phyloP scores from a whole-genome alignment of 2,113 vertebrate genomes.

The Micromys minutus region DNA sequence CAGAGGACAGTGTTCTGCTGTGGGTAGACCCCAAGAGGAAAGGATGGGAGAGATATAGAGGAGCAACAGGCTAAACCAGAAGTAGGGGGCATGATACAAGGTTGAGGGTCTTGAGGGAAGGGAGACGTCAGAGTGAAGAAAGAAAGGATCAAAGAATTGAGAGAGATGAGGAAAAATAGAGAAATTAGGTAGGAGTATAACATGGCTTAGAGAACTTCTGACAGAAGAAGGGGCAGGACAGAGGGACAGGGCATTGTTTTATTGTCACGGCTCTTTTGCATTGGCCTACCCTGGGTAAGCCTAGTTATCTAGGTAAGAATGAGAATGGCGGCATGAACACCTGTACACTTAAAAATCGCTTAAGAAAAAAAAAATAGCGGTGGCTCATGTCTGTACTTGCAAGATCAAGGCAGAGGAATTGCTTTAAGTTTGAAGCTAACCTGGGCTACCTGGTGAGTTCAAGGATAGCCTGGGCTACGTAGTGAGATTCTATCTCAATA shows the following conservation, averaged over 20 bases:
- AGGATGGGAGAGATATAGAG: background rate
- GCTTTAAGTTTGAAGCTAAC: background rate
- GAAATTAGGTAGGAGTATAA: background rate
- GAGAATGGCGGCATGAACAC: background rate
- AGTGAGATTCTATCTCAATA: background rate
- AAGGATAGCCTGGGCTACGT: background rate
- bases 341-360: background rate
- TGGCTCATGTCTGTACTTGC: background rate
- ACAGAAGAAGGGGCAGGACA: rapidly evolving
- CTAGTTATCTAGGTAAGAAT: background rate
- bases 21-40: background rate
- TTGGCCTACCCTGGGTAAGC: background rate
- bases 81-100: background rate
- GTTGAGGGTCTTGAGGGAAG: background rate
- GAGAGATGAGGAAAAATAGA: background rate
- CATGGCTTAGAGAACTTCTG: background rate
- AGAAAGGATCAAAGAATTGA: background rate
- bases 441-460: background rate
- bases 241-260: rapidly evolving
- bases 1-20: background rate
- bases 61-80: background rate
- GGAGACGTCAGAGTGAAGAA: background rate
- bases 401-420: background rate
- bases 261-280: background rate
- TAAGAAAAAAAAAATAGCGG: background rate